phyloP scores from a whole-genome alignment of 1,140 invertebrate genomes.

The Aphelenchoides besseyi region DNA sequence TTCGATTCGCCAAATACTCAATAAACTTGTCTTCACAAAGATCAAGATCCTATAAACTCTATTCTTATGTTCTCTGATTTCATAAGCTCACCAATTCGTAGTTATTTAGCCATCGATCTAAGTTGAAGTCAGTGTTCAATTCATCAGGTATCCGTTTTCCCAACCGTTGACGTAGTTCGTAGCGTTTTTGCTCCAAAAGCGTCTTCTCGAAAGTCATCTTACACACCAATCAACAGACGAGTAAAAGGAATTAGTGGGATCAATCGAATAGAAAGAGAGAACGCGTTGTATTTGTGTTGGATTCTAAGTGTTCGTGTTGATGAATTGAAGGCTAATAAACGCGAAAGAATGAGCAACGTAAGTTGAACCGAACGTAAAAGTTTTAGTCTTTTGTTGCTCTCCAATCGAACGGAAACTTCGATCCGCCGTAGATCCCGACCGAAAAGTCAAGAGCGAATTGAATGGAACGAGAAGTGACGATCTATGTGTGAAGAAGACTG shows the following conservation, averaged over 20 bases:
- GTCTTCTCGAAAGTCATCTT: constrained; percentile 11
- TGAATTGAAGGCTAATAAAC: too few species aligned
- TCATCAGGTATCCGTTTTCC: constrained; percentile 24
- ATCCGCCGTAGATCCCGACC: too few species aligned
- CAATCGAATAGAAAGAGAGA: neutral
- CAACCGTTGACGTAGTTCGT: constrained; percentile 1
- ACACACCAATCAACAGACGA: neutral
- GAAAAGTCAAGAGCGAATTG: too few species aligned
- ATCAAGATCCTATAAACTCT: constrained; percentile 37
- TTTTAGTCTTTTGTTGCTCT: too few species aligned
- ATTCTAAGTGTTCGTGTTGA: too few species aligned
- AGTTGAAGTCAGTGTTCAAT: constrained; percentile 46
- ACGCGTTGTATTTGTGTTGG: too few species aligned
- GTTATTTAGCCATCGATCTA: constrained; percentile 43
- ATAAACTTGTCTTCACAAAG: constrained; percentile 39
- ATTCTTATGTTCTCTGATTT: neutral
- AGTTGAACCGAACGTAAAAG: too few species aligned
- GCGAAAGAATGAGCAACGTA: too few species aligned
- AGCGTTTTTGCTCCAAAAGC: constrained; percentile 1
- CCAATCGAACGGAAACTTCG: too few species aligned
- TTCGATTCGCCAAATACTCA: constrained; percentile 43
- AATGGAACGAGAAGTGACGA: too few species aligned
- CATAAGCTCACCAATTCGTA: constrained; percentile 38
- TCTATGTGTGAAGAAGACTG: too few species aligned
- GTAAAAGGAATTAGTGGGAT: too few species aligned